Evolutionary conservation across 2,113 vertebrate genomes (phyloP).

Genomic region (Bambusicola thoracicus): DNA sequence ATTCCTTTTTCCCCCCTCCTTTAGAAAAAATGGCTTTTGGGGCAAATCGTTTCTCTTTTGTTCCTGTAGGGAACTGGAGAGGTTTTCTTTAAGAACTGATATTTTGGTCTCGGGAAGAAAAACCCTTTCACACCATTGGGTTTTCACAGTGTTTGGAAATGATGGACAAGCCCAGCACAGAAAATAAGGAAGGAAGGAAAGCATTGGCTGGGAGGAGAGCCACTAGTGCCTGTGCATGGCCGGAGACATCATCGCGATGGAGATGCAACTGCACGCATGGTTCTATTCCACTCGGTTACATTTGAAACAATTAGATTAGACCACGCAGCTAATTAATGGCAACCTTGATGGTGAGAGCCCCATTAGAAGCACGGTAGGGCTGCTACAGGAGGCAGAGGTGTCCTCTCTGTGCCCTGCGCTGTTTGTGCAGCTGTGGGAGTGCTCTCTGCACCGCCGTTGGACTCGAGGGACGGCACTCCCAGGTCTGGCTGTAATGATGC

Average conservation of each 20-base stretch:
- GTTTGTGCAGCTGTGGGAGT: neutral
- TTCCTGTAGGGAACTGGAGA: neutral
- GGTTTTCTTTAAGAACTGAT: neutral
- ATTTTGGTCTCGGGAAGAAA: neutral
- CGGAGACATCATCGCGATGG: neutral
- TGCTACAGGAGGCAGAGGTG: neutral
- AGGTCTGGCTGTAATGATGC: conserved; percentile 55
- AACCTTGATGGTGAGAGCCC: neutral
- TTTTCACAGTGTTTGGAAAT: neutral
- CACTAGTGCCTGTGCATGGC: too few relatives aligned
- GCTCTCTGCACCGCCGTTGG: neutral
- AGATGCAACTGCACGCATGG: fast-evolving
- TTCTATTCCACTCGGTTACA: neutral
- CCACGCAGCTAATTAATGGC: neutral
- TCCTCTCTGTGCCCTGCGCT: neutral
- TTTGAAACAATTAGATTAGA: neutral
- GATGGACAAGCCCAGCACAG: neutral
- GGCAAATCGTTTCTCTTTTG: neutral
- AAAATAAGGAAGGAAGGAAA: neutral
- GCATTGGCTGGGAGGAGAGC: neutral
- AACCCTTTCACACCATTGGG: neutral
- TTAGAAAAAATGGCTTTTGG: neutral
- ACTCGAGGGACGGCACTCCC: conserved; percentile 39
- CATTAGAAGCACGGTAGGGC: neutral
- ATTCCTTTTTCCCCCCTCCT: too few relatives aligned